Evolutionary conservation across 1,140 invertebrate genomes (phyloP).

Genomic region (Rhyzopertha dominica): DNA sequence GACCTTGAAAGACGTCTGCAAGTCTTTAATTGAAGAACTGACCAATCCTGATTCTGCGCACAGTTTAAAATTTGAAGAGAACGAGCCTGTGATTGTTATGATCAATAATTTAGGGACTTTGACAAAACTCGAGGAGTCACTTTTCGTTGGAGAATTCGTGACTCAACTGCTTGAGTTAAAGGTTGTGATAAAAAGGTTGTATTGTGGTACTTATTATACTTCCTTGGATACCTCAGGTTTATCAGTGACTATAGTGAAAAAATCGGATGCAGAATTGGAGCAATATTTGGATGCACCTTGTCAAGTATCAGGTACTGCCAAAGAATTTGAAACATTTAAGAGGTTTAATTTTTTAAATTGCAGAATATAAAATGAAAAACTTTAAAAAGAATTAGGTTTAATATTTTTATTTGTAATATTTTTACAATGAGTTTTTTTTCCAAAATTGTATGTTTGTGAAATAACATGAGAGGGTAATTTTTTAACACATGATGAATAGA

Average conservation of each 20-base stretch:
- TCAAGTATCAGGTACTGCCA: constrained; percentile 40
- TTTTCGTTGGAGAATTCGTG: constrained; percentile 56
- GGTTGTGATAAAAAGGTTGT: constrained; percentile 50
- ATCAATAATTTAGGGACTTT: constrained; percentile 60
- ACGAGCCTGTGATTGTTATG: constrained; percentile 47
- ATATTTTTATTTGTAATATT: too few relatives aligned
- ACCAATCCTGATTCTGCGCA: constrained; percentile 7
- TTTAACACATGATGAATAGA: too few relatives aligned
- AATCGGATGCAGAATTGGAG: constrained; percentile 39
- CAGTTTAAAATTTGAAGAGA: background rate
- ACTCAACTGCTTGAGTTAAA: constrained; percentile 41
- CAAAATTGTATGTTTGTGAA: constrained; percentile 1
- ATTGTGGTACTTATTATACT: constrained; percentile 57
- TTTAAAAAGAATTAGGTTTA: too few relatives aligned
- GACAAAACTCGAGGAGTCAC: constrained; percentile 56
- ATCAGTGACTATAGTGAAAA: constrained; percentile 57
- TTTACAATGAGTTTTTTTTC: background rate
- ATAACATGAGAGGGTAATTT: background rate
- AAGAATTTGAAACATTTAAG: background rate
- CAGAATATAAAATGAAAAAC: too few relatives aligned
- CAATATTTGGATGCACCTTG: constrained; percentile 48
- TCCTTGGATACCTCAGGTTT: constrained; percentile 59
- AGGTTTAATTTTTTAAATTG: background rate
- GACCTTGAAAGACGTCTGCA: constrained; percentile 21
- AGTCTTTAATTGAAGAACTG: constrained; percentile 14